Percentiles rank a stretch among this genome's conserved stretches.
Conservation (phyloP, 2,113 vertebrate genomes). For the Hiodon alosoides region DNA sequence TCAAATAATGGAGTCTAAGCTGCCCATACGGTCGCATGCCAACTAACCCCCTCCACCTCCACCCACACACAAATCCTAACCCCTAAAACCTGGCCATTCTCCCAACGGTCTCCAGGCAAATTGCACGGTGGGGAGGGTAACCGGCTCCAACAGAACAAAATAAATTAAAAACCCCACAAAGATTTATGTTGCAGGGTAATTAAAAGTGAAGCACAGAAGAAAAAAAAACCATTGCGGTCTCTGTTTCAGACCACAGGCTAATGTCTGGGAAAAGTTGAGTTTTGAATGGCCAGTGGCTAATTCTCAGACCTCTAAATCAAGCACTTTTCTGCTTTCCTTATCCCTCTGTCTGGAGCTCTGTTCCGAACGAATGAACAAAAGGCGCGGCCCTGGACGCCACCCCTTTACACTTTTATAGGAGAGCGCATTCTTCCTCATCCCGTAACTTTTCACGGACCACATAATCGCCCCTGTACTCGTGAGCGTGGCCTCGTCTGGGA, state of each 20-base stretch:
- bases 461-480: too few relatives aligned
- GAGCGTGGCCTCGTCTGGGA: too few relatives aligned
- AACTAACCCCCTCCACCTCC: background rate
- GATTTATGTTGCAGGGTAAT: slow-evolving; percentile 8
- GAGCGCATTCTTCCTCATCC: background rate
- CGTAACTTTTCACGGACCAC: too few relatives aligned
- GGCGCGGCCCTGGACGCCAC: too few relatives aligned
- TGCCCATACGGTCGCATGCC: background rate
- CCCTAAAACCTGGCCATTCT: background rate
- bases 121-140: slow-evolving; percentile 4
- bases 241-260: background rate
- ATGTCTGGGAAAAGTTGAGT: background rate
- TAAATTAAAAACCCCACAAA: slow-evolving; percentile 9
- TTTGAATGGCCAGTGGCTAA: background rate
- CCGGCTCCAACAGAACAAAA: background rate
- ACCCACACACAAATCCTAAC: background rate
- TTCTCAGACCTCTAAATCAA: background rate
- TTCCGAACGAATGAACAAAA: too few relatives aligned
- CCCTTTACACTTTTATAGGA: too few relatives aligned
- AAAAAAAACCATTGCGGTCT: background rate
- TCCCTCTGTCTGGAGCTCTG: background rate
- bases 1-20: background rate
- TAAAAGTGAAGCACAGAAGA: background rate
- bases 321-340: background rate
- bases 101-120: slow-evolving; percentile 21